phyloP scores from a whole-genome alignment of 1,140 invertebrate genomes.

The Helicoverpa armigera region DNA sequence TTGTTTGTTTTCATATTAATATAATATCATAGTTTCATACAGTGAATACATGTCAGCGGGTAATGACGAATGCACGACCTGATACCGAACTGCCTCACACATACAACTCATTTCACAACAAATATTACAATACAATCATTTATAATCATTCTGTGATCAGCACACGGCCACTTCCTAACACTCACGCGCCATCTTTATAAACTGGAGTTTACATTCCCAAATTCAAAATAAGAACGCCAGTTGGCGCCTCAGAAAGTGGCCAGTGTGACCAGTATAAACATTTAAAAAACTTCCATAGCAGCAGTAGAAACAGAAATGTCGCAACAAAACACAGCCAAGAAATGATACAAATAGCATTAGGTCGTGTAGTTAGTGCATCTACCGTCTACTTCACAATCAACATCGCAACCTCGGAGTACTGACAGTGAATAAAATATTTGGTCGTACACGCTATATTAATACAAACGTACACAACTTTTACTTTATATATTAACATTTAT shows the following conservation, averaged over 20 bases:
- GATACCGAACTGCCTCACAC: slow-evolving; percentile 59
- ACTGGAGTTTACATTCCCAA: neutral
- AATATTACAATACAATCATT: slow-evolving; percentile 43
- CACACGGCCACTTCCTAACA: slow-evolving; percentile 24
- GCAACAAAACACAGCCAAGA: slow-evolving; percentile 62
- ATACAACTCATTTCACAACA: slow-evolving; percentile 48
- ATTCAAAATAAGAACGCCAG: neutral
- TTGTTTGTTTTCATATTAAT: slow-evolving; percentile 81
- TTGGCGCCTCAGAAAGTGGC: slow-evolving; percentile 48
- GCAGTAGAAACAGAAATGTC: slow-evolving; percentile 49
- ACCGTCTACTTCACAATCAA: slow-evolving; percentile 56
- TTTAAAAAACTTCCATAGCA: slow-evolving; percentile 50
- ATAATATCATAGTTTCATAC: slow-evolving; percentile 82
- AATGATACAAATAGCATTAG: slow-evolving; percentile 46
- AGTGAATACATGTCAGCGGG: slow-evolving; percentile 79
- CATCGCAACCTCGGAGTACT: slow-evolving; percentile 52
- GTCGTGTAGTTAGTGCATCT: slow-evolving; percentile 55
- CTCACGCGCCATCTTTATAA: neutral
- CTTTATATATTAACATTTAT: slow-evolving; percentile 68
- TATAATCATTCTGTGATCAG: slow-evolving; percentile 30
- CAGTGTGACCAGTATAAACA: slow-evolving; percentile 56
- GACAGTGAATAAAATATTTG: slow-evolving; percentile 65
- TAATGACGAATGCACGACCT: slow-evolving; percentile 76
- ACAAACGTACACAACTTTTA: slow-evolving; percentile 70
- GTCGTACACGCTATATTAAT: slow-evolving; percentile 68